Evolutionary conservation across 1,140 invertebrate genomes (phyloP).

Genomic region (Drosophila teissieri): DNA sequence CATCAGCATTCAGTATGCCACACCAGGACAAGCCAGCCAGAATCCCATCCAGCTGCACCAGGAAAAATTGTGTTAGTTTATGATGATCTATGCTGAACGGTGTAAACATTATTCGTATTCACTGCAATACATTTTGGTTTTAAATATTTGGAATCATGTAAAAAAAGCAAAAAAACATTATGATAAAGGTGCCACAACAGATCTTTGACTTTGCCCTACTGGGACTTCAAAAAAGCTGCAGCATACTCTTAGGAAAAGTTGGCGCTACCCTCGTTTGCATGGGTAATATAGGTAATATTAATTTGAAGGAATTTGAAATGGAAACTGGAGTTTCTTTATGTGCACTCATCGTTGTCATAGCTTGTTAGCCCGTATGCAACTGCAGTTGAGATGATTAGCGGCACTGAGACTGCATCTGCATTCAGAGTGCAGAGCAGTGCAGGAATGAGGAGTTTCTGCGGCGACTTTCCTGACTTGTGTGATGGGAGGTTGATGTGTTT

Average conservation of each 20-base stretch:
- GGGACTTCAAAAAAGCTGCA: no score
- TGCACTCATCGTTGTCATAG: slow-evolving; percentile 35
- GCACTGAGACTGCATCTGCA: slow-evolving; percentile 39
- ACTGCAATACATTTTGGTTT: no score
- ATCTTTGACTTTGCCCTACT: no score
- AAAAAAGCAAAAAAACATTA: no score
- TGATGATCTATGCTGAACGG: background rate
- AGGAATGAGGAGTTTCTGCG: slow-evolving; percentile 11
- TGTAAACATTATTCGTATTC: background rate
- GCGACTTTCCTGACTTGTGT: slow-evolving; percentile 50
- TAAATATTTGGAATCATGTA: no score
- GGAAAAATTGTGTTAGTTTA: background rate
- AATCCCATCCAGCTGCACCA: slow-evolving; percentile 11
- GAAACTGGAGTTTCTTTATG: background rate
- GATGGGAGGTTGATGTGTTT: slow-evolving; percentile 46
- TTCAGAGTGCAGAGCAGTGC: slow-evolving; percentile 5
- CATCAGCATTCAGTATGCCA: slow-evolving; percentile 37
- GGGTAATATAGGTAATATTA: background rate
- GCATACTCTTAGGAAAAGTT: no score
- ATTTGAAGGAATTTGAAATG: no score
- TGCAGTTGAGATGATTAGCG: slow-evolving; percentile 62
- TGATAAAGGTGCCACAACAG: background rate
- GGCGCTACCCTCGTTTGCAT: no score
- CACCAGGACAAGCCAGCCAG: slow-evolving; percentile 14
- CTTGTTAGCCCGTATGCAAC: slow-evolving; percentile 55